phyloP scores from a whole-genome alignment of 2,797 vertebrate species.

The Pagetopsis macropterus region DNA sequence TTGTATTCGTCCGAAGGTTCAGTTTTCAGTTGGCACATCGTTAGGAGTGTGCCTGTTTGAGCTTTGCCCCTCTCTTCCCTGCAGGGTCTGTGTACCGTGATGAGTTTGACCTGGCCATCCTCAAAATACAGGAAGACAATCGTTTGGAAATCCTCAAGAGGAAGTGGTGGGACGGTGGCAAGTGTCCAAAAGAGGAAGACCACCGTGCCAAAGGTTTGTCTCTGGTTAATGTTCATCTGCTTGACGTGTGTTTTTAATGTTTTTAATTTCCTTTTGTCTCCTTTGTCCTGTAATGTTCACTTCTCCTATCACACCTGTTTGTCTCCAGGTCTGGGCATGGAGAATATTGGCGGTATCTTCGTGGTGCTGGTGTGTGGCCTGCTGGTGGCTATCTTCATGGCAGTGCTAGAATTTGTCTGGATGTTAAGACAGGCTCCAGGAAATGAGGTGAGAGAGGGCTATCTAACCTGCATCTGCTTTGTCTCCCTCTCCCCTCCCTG shows the following conservation, averaged over 20 bases:
- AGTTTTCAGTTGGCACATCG: neutral
- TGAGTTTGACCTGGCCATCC: conserved; percentile 96
- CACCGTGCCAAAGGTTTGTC: conserved; percentile 96
- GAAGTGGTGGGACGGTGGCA: conserved; percentile 99
- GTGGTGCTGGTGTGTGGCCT: conserved; percentile 99
- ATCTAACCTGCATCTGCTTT: conserved; percentile 84
- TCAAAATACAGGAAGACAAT: conserved; percentile 98
- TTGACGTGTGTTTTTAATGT: neutral
- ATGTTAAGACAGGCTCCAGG: conserved; percentile 93
- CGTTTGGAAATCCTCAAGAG: conserved; percentile 96
- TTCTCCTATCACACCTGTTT: neutral
- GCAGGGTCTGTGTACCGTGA: conserved; percentile 93
- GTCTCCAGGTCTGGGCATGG: conserved; percentile 93
- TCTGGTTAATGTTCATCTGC: conserved; percentile 9
- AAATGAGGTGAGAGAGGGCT: conserved; percentile 92
- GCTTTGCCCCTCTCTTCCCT: conserved; percentile 16
- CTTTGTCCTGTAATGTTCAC: neutral
- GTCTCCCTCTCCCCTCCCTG: conserved; percentile 70
- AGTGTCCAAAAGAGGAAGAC: conserved; percentile 98
- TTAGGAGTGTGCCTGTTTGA: conserved; percentile 5
- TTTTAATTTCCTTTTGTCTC: neutral
- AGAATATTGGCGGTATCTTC: conserved; percentile 99
- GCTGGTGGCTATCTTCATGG: conserved; percentile 98
- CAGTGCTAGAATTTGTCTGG: conserved; percentile 98
- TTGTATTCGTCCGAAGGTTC: neutral